Conservation (phyloP, 37 sponge, comb jelly and placozoan species). For the Mnemiopsis leidyi region DNA sequence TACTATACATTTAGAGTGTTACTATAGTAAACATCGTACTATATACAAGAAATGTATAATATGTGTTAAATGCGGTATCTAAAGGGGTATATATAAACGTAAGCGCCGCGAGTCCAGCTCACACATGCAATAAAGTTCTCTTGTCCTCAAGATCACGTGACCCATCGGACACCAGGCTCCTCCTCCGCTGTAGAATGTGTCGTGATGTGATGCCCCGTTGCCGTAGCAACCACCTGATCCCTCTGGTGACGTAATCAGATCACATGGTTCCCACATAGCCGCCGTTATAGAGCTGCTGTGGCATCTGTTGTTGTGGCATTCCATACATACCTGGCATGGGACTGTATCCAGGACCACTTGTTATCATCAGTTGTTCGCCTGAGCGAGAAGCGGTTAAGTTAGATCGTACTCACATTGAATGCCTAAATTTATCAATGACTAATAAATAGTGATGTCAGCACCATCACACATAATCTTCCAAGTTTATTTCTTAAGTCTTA, state of each 20-base stretch:
- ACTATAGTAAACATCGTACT: background rate
- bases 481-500: too few relatives aligned
- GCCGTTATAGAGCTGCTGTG: slow-evolving; percentile 23
- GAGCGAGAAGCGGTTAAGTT: background rate
- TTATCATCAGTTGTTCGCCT: slow-evolving; percentile 46
- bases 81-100: background rate
- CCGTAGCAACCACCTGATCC: background rate
- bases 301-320: background rate
- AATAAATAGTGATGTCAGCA: too few relatives aligned
- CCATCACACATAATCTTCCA: too few relatives aligned
- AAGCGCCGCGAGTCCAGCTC: background rate
- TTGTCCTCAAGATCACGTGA: background rate
- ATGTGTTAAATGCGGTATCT: background rate
- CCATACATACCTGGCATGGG: slow-evolving; percentile 21
- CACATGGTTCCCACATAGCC: slow-evolving; percentile 50
- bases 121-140: background rate
- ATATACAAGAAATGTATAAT: background rate
- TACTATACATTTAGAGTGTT: background rate
- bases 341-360: background rate
- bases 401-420: too few relatives aligned
- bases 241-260: background rate
- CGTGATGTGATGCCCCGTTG: background rate
- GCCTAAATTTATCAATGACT: too few relatives aligned
- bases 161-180: background rate
- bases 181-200: background rate